Conservation (phyloP, 2,113 vertebrate genomes). For the Limanda limanda region DNA sequence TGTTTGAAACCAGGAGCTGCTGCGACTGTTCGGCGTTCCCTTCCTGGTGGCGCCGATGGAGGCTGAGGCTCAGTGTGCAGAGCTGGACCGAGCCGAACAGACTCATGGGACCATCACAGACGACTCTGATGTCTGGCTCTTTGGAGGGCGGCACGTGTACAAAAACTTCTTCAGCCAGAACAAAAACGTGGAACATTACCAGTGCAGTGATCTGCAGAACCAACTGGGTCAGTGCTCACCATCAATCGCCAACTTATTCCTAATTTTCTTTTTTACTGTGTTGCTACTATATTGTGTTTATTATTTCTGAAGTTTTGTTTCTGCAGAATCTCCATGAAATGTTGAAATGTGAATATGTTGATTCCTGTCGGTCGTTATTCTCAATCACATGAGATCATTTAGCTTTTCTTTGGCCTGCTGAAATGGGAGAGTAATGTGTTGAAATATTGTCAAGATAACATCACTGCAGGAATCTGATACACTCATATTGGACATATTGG, state of each 20-base stretch:
- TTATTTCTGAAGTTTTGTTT: too few relatives aligned
- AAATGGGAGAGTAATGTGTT: background rate
- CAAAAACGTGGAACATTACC: conserved; percentile 93
- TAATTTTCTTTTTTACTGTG: background rate
- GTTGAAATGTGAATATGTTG: too few relatives aligned
- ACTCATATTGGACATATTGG: conserved; percentile 16
- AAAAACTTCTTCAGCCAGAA: conserved; percentile 97
- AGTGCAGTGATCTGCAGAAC: conserved; percentile 91
- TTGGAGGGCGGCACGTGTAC: conserved; percentile 95
- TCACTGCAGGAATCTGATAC: conserved; percentile 7
- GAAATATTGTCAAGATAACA: background rate
- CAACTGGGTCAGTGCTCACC: conserved; percentile 88
- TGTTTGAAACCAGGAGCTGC: conserved; percentile 86
- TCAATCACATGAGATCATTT: background rate
- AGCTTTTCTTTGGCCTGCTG: background rate
- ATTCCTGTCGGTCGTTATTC: too few relatives aligned
- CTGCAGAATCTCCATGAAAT: too few relatives aligned
- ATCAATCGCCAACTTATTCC: background rate
- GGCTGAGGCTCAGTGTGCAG: conserved; percentile 95
- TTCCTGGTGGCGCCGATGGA: conserved; percentile 94
- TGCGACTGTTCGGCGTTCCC: conserved; percentile 93
- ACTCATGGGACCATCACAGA: conserved; percentile 97
- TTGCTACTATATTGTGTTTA: background rate
- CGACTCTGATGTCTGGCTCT: conserved; percentile 98
- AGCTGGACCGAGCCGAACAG: conserved; percentile 90